Evolutionary conservation across 2,888 invertebrate species (phyloP).

Genomic region (Pycnomerus fuliginosus): DNA sequence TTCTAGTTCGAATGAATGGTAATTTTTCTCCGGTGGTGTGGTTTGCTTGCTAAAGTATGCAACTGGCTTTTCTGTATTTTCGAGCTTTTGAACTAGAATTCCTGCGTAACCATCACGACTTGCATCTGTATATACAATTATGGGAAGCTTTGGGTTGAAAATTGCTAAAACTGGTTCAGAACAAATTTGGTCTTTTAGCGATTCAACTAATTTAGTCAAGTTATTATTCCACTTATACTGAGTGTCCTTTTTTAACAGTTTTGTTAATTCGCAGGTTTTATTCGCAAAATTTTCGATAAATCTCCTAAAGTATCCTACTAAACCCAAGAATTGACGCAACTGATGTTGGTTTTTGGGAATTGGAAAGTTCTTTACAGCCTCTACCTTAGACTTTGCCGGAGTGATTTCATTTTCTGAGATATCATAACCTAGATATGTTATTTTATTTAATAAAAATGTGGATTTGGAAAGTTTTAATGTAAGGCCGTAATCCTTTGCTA

Average conservation of each 20-base stretch:
- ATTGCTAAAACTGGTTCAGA: conserved; percentile 3
- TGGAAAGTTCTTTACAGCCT: conserved; percentile 6
- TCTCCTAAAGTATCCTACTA: conserved; percentile 2
- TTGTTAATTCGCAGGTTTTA: conserved; percentile 15
- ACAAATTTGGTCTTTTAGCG: conserved; percentile 2
- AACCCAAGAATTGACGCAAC: conserved; percentile 1
- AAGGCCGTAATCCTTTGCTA: conserved; percentile 5
- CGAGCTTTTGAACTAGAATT: neutral
- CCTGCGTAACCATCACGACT: neutral
- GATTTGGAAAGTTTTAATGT: conserved; percentile 16
- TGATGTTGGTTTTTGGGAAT: neutral
- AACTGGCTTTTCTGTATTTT: neutral
- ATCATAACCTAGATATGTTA: conserved; percentile 17
- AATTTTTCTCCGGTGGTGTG: neutral
- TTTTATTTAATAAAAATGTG: conserved; percentile 9
- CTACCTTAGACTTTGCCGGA: conserved; percentile 5
- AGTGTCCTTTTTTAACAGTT: conserved; percentile 12
- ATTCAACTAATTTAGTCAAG: conserved; percentile 5
- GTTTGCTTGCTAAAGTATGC: neutral
- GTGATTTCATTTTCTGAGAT: conserved; percentile 7
- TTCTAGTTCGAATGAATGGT: neutral
- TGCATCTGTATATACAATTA: conserved; percentile 18
- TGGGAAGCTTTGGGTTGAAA: conserved; percentile 13
- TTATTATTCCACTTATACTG: conserved; percentile 17
- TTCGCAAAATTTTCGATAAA: conserved; percentile 1